These are phyloP conservation scores for Oncorhynchus keta DNA, from an alignment of 2,113 vertebrate genomes.

Conservation along the genomic window DNA sequence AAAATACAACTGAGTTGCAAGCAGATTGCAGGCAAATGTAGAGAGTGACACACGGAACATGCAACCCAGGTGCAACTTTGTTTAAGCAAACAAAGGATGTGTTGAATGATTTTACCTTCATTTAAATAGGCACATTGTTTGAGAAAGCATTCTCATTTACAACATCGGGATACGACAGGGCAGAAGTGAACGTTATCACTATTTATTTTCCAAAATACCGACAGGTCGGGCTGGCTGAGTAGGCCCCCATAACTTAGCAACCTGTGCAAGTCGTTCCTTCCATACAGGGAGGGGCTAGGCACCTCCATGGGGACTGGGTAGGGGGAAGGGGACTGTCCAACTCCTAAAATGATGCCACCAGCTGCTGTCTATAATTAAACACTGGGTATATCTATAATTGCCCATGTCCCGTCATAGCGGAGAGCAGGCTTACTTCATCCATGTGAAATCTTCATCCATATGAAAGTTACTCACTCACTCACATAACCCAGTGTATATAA, in stretches of 20 bases:
- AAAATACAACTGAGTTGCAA: no score
- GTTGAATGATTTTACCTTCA: no score
- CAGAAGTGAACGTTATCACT: background rate
- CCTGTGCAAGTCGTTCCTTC: slow-evolving; percentile 29
- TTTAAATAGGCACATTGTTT: no score
- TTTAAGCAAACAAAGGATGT: no score
- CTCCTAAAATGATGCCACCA: slow-evolving; percentile 44
- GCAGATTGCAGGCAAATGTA: no score
- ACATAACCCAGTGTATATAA: background rate
- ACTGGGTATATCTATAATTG: slow-evolving; percentile 36
- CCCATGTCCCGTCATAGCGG: slow-evolving; percentile 2
- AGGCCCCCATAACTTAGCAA: slow-evolving; percentile 9
- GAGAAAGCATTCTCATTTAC: no score
- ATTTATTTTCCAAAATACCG: slow-evolving; percentile 9
- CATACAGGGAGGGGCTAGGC: background rate
- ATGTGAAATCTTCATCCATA: background rate
- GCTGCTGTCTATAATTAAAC: slow-evolving; percentile 53
- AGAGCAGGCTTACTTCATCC: background rate
- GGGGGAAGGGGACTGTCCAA: slow-evolving; percentile 12
- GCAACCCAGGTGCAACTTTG: no score
- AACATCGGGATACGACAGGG: no score
- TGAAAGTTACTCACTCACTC: background rate
- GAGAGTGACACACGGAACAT: no score
- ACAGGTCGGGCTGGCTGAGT: slow-evolving; percentile 3
- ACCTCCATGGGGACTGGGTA: background rate